Evolutionary conservation across 2,113 vertebrate genomes (phyloP).

Genomic region (Pachypanchax playfairii): DNA sequence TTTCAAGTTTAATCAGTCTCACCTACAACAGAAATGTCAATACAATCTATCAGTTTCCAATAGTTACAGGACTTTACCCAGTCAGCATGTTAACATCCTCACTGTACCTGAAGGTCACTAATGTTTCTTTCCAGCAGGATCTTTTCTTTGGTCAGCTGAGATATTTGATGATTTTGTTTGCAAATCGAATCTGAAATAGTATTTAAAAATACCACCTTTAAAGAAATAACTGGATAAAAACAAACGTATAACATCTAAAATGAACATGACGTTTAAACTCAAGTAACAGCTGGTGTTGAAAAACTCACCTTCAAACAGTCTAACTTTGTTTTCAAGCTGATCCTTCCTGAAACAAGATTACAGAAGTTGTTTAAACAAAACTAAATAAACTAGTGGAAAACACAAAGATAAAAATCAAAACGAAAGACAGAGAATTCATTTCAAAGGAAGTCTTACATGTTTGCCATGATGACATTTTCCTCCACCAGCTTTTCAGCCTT

Average conservation of each 20-base stretch:
- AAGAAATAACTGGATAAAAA: not conserved
- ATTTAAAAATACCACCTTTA: no score
- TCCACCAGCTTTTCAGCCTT: constrained; percentile 82
- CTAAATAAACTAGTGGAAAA: no score
- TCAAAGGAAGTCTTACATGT: constrained; percentile 77
- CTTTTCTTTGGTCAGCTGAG: constrained; percentile 85
- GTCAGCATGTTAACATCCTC: not conserved
- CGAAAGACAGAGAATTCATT: not conserved
- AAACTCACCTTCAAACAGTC: constrained; percentile 87
- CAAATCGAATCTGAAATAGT: constrained; percentile 80
- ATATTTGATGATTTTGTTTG: constrained; percentile 83
- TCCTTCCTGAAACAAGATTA: constrained; percentile 80
- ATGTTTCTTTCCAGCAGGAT: constrained; percentile 82
- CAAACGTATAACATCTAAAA: not conserved
- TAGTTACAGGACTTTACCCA: not conserved
- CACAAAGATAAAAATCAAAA: not conserved
- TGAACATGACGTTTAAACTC: not conserved
- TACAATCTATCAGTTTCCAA: not conserved
- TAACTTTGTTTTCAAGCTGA: constrained; percentile 87
- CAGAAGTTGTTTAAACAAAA: not conserved
- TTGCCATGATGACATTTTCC: constrained; percentile 82
- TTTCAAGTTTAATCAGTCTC: constrained; percentile 78
- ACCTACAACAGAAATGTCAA: constrained; percentile 72
- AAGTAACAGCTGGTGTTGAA: not conserved
- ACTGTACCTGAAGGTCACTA: constrained; percentile 84